A percentile compares a stretch with the other conserved stretches of the same genome.
phyloP scores from a whole-genome alignment of 2,888 invertebrate genomes.

The Dichetophora obliterata region DNA sequence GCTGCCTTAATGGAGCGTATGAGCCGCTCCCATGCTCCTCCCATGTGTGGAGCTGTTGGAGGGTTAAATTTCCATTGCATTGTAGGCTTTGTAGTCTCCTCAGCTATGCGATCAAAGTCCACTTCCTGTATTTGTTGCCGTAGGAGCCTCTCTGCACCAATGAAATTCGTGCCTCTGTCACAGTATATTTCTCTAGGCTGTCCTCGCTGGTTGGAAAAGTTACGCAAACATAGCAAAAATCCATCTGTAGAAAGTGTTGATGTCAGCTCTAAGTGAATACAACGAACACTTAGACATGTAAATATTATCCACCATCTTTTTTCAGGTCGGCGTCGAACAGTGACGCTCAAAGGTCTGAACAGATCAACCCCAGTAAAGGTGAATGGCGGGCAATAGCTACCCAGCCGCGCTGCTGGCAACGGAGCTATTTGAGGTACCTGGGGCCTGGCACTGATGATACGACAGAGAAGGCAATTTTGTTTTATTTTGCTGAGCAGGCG shows the following conservation, averaged over 20 bases:
- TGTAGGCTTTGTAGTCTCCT: constrained; percentile 37
- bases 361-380: constrained; percentile 42
- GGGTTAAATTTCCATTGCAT: constrained; percentile 42
- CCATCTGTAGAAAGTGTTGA: no score
- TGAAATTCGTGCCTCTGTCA: constrained; percentile 50
- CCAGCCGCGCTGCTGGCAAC: constrained; percentile 26
- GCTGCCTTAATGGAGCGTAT: constrained; percentile 32
- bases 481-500: no score
- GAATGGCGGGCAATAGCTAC: constrained; percentile 37
- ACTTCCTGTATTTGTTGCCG: constrained; percentile 33
- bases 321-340: constrained; percentile 38
- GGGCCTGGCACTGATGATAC: constrained; percentile 31
- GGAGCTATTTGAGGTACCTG: constrained; percentile 40
- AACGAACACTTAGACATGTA: constrained; percentile 44
- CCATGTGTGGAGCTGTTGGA: constrained; percentile 20
- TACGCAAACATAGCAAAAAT: no score
- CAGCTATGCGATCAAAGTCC: constrained; percentile 35
- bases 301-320: constrained; percentile 46
- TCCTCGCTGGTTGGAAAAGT: constrained; percentile 46
- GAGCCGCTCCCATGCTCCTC: constrained; percentile 42
- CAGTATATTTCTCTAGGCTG: constrained; percentile 41
- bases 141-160: constrained; percentile 42
- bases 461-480: no score
- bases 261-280: constrained; percentile 43
- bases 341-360: constrained; percentile 37